These are phyloP conservation scores for Ophion ellenae DNA, from an alignment of 2,888 invertebrate genomes.

Conservation along the genomic window DNA sequence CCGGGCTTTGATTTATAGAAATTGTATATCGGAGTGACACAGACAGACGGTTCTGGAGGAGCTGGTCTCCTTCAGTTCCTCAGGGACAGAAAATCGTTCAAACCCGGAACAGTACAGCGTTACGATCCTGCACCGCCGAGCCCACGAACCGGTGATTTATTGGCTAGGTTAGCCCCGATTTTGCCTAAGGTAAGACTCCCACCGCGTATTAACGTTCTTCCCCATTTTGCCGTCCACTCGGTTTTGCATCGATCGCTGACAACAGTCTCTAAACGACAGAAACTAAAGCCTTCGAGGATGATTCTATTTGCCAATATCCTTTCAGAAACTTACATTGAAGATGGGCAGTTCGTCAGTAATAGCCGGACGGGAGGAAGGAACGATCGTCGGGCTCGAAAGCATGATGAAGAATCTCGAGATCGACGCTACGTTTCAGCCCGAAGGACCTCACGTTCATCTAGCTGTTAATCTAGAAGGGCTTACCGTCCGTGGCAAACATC, in stretches of 20 bases:
- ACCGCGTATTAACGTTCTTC: slow-evolving; percentile 13
- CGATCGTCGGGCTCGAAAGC: slow-evolving; percentile 89
- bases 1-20: slow-evolving; percentile 85
- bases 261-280: background rate
- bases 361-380: slow-evolving; percentile 88
- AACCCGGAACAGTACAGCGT: slow-evolving; percentile 67
- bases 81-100: slow-evolving; percentile 79
- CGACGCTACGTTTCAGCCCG: slow-evolving; percentile 80
- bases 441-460: slow-evolving; percentile 75
- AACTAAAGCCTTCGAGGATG: background rate
- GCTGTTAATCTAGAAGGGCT: slow-evolving; percentile 79
- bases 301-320: slow-evolving; percentile 86
- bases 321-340: slow-evolving; percentile 90
- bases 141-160: slow-evolving; percentile 75
- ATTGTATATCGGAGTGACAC: slow-evolving; percentile 87
- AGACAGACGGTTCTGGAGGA: slow-evolving; percentile 85
- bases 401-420: slow-evolving; percentile 88
- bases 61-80: slow-evolving; percentile 80
- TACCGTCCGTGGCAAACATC: slow-evolving; percentile 80
- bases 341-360: slow-evolving; percentile 89
- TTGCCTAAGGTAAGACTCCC: slow-evolving; percentile 89
- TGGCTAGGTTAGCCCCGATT: slow-evolving; percentile 88
- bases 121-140: slow-evolving; percentile 66
- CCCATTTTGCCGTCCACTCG: slow-evolving; percentile 1
- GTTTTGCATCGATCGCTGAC: slow-evolving; percentile 3